Conservation (phyloP, 2,797 vertebrate species). For the Pitangus sulphuratus region DNA sequence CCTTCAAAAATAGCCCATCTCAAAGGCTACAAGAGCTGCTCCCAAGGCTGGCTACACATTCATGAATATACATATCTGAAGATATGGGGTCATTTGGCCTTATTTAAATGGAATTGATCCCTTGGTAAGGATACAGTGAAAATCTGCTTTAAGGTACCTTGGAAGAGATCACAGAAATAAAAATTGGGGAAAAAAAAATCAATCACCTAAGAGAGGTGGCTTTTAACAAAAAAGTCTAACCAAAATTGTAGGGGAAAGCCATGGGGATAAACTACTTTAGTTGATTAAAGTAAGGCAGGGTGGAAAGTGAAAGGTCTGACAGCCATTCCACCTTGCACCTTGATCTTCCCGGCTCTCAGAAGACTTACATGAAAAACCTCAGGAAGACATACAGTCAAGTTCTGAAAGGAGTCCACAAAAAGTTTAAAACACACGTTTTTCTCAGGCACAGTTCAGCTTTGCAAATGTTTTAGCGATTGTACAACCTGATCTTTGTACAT, state of each 20-base stretch:
- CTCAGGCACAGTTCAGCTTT: background rate
- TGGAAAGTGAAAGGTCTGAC: background rate
- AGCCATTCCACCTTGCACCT: background rate
- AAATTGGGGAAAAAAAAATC: accelerated
- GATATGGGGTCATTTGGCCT: background rate
- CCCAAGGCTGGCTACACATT: background rate
- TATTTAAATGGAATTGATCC: background rate
- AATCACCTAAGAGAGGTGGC: background rate
- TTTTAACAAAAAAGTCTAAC: background rate
- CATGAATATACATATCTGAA: background rate
- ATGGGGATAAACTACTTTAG: background rate
- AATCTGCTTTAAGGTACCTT: background rate
- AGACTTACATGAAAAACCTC: background rate
- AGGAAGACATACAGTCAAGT: background rate
- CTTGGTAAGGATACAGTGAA: background rate
- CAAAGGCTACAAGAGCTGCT: background rate
- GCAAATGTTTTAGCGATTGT: background rate
- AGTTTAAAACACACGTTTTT: background rate
- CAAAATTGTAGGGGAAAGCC: background rate
- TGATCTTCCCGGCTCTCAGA: background rate
- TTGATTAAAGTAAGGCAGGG: background rate
- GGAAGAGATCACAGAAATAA: background rate
- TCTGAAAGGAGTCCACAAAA: background rate
- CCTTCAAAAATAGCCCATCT: background rate
- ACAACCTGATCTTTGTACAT: background rate